Percentiles rank a stretch among this genome's conserved stretches.
Evolutionary conservation across 2,888 invertebrate species (phyloP).

Genomic region (Lasioglossum zephyrum): DNA sequence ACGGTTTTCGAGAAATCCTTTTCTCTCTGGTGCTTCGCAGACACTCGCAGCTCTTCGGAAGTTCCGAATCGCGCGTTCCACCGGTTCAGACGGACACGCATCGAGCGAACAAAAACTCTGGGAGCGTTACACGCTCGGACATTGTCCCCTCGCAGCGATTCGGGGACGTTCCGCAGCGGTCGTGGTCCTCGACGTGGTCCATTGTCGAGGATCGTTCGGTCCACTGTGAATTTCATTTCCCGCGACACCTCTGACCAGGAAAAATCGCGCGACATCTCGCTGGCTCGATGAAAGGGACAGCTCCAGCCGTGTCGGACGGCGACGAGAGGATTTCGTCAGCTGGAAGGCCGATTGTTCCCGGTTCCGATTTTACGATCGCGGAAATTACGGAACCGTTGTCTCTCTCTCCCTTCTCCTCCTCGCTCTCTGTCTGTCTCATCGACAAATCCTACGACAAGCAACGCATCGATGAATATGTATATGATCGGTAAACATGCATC

Average conservation of each 20-base stretch:
- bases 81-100: background rate
- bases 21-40: background rate
- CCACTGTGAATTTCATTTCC: constrained; percentile 48
- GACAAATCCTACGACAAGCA: background rate
- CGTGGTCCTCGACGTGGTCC: constrained; percentile 5
- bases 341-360: constrained; percentile 46
- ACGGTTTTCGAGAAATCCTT: background rate
- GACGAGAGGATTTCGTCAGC: constrained; percentile 30
- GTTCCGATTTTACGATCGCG: constrained; percentile 42
- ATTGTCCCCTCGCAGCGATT: constrained; percentile 10
- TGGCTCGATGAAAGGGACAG: constrained; percentile 34
- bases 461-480: constrained; percentile 45
- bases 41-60: background rate
- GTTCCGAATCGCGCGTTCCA: background rate
- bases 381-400: constrained; percentile 34
- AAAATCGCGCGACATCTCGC: constrained; percentile 37
- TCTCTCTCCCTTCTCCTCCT: background rate
- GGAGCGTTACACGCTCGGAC: constrained; percentile 10
- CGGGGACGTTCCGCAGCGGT: background rate
- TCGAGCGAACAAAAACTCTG: constrained; percentile 1
- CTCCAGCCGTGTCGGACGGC: constrained; percentile 5
- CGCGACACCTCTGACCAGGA: constrained; percentile 32
- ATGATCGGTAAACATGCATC: constrained; percentile 45
- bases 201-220: constrained; percentile 48
- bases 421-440: background rate